phyloP scores from a whole-genome alignment of 2,888 invertebrate species.

The Dromius quadrimaculatus region DNA sequence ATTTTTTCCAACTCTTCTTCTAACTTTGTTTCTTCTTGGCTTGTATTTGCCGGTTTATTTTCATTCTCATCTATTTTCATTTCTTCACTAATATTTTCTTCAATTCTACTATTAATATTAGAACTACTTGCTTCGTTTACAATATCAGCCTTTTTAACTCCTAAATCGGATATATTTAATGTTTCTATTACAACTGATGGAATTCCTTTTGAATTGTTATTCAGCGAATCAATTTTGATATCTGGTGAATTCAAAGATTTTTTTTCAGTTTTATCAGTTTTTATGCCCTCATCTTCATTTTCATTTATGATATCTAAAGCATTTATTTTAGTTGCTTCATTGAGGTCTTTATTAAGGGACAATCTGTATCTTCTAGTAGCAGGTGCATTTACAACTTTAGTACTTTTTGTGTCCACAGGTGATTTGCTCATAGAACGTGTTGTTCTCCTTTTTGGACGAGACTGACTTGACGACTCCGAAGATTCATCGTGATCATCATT shows the following conservation, averaged over 20 bases:
- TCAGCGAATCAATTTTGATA: background rate
- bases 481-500: constrained; percentile 37
- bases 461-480: constrained; percentile 26
- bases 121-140: constrained; percentile 14
- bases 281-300: constrained; percentile 52
- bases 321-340: constrained; percentile 38
- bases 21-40: background rate
- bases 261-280: constrained; percentile 19
- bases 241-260: constrained; percentile 6
- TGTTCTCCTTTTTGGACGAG: constrained; percentile 40
- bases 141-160: constrained; percentile 17
- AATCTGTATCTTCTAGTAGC: constrained; percentile 52
- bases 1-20: constrained; percentile 1
- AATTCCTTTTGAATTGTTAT: constrained; percentile 15
- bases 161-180: background rate
- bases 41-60: background rate
- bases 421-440: constrained; percentile 55
- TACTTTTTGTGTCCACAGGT: constrained; percentile 49
- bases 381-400: constrained; percentile 18
- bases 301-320: constrained; percentile 55
- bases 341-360: constrained; percentile 53
- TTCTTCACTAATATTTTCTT: constrained; percentile 26
- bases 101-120: constrained; percentile 2
- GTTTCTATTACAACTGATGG: background rate
- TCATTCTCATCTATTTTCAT: constrained; percentile 9